Percentiles rank a stretch among this genome's conserved stretches.
Evolutionary conservation across 2,113 vertebrate genomes (phyloP).

Genomic region (Barnardius zonarius): DNA sequence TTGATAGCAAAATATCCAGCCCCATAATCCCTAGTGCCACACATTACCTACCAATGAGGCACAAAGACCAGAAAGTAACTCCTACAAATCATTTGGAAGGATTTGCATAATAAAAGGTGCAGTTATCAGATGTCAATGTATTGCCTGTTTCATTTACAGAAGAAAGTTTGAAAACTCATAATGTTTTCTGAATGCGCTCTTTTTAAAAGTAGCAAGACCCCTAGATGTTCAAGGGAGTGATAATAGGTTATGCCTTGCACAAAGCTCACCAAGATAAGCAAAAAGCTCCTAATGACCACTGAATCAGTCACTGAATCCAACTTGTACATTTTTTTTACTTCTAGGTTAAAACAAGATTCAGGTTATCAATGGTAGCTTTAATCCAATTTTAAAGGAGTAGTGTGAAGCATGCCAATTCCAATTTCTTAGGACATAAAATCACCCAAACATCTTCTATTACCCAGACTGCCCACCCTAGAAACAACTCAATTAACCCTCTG

Average conservation of each 20-base stretch:
- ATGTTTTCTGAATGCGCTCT: not conserved
- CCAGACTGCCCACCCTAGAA: not conserved
- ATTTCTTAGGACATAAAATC: not conserved
- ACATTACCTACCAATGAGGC: not conserved
- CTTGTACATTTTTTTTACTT: not conserved
- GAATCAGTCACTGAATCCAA: not conserved
- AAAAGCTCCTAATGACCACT: not conserved
- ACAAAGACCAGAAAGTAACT: not conserved
- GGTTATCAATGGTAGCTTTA: not conserved
- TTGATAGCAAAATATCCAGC: not conserved
- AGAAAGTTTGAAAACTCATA: not conserved
- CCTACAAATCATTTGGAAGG: not conserved
- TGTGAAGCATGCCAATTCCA: not conserved
- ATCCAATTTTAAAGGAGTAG: not conserved
- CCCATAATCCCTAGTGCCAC: not conserved
- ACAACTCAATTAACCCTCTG: not conserved
- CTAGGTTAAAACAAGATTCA: not conserved
- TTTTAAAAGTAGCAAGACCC: not conserved
- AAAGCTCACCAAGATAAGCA: not conserved
- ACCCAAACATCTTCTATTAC: not conserved
- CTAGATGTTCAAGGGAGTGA: not conserved
- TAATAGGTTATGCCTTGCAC: not conserved
- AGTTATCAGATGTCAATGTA: not conserved
- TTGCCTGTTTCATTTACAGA: not conserved
- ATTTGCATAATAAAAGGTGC: not conserved